Base-by-base conservation (phyloP, 1,140 invertebrate genomes). In the Littorina saxatilis region DNA sequence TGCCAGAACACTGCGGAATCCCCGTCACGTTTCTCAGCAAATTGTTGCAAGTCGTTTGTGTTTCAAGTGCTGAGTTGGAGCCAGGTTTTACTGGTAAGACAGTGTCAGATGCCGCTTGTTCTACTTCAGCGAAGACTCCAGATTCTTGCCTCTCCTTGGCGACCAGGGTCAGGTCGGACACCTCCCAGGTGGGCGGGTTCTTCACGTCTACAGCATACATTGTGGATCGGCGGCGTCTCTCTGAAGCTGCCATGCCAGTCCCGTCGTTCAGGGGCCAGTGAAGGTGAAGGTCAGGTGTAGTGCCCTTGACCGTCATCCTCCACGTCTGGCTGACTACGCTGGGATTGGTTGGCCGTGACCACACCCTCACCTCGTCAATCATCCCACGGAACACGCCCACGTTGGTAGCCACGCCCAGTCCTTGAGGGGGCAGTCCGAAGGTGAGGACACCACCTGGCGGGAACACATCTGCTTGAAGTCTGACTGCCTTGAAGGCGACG, bases 281-380 rank as follows among this genome's bases (percentile, higher is more conserved):
- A 4, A 81, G 74, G 32, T 61, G 79, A 35, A 88, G 70, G 75
- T 85, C 83, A 17, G 85, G 85, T 47, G 87, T 85, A 32, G 29
- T 70, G 32, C 58, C 72, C 23, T 81, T 47, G n/a, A 85, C 75
- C 29, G 50, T 13, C 23, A 85, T 61, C 43, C 70, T 80, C 77
- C 83, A 84, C 55, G 81, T 85, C 27, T 73, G 63, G 11, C 74
- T 55, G 20, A 85, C 73, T 2, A 88, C 74, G n/a, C 84, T 82
- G 78, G 87, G 87, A 35, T 84, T 88, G 32, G 84, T 80, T 47
- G 84, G 84, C 47, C 87, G 73, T 20, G 81, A 83, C 87, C 87
- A 88, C 43, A 88, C 75, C n/a, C 87, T 77, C 5, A 88, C 55
- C 70, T 87, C 84, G 63, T 88, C 87, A 37, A 88, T 78, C 29